Evolutionary conservation across 2,797 vertebrate species (phyloP).

Genomic region (Lepidocolaptes lacrymiger): DNA sequence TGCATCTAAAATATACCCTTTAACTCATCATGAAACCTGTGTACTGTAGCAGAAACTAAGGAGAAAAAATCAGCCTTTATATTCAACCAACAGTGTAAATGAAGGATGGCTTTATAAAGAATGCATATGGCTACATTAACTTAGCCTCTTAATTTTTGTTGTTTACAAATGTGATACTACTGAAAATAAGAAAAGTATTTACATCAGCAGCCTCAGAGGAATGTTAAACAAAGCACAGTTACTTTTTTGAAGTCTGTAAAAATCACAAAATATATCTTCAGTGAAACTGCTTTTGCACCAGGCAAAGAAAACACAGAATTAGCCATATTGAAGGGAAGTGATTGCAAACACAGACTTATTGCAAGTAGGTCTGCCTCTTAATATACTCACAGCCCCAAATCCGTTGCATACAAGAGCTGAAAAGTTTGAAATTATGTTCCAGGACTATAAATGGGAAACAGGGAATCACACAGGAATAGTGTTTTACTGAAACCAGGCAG

Average conservation of each 20-base stretch:
- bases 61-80: neutral
- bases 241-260: neutral
- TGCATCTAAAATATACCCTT: constrained; percentile 32
- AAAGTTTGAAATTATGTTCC: neutral
- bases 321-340: neutral
- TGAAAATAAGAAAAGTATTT: neutral
- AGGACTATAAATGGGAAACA: neutral
- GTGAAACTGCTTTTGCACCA: neutral
- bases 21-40: neutral
- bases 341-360: neutral
- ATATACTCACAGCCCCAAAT: neutral
- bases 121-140: neutral
- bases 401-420: neutral
- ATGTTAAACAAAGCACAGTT: neutral
- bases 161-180: neutral
- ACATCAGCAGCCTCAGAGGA: neutral
- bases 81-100: neutral
- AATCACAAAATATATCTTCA: neutral
- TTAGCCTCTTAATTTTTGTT: neutral
- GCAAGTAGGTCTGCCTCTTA: neutral
- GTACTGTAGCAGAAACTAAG: neutral
- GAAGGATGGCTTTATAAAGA: neutral
- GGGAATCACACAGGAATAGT: neutral
- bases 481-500: neutral
- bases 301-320: neutral